Evolutionary conservation across 2,888 invertebrate genomes (phyloP).

Genomic region (Coleophora flavipennella): DNA sequence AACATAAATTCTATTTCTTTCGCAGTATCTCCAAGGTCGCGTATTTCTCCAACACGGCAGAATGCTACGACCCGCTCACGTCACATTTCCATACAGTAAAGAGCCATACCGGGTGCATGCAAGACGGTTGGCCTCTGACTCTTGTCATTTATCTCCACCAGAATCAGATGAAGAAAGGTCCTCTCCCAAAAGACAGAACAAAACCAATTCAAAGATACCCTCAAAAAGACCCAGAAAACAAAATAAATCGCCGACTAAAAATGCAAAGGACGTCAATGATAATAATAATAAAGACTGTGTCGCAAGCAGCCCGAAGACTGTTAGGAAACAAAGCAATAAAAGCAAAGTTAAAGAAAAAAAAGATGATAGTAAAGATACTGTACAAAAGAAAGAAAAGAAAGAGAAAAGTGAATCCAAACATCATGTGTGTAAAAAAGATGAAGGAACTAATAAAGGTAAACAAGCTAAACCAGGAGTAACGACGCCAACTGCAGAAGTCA

Average conservation of each 20-base stretch:
- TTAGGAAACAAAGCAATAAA: slow-evolving; percentile 22
- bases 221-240: slow-evolving; percentile 50
- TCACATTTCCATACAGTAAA: slow-evolving; percentile 65
- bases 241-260: slow-evolving; percentile 57
- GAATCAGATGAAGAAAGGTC: slow-evolving; percentile 51
- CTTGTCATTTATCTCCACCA: slow-evolving; percentile 39
- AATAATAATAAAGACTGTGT: slow-evolving; percentile 49
- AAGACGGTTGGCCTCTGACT: slow-evolving; percentile 44
- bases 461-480: slow-evolving; percentile 22
- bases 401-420: slow-evolving; percentile 24
- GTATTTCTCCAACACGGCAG: slow-evolving; percentile 82
- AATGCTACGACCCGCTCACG: slow-evolving; percentile 77
- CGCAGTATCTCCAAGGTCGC: slow-evolving; percentile 83
- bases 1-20: slow-evolving; percentile 20
- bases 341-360: slow-evolving; percentile 25
- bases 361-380: slow-evolving; percentile 20
- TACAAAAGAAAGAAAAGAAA: slow-evolving; percentile 31
- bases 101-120: slow-evolving; percentile 59
- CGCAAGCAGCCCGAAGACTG: slow-evolving; percentile 37
- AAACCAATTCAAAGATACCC: slow-evolving; percentile 35
- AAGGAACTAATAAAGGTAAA: slow-evolving; percentile 30
- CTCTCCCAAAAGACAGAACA: slow-evolving; percentile 42
- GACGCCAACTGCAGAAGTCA: background rate
- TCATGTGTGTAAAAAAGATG: slow-evolving; percentile 26
- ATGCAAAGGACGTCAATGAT: slow-evolving; percentile 51